A percentile compares a stretch with the other conserved stretches of the same genome.
These are phyloP conservation scores for Torymus aiolomorphi DNA, from an alignment of 2,888 invertebrate species.

Conservation along the genomic window DNA sequence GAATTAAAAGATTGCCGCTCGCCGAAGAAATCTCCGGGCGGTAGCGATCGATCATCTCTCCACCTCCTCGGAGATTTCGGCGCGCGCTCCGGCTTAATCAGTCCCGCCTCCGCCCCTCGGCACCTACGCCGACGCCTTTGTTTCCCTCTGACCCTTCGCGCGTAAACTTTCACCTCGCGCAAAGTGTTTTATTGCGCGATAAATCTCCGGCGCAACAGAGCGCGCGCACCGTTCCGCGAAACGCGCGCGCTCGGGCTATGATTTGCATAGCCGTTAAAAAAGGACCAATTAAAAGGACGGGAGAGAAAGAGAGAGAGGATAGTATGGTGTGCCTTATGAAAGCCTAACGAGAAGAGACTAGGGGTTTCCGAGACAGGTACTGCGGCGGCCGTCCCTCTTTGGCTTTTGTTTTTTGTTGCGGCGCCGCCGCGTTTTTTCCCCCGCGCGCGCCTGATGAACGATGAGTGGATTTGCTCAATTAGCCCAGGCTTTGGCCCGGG, in stretches of 20 bases:
- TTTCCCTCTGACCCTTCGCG: conserved; percentile 19
- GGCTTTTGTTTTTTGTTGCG: neutral
- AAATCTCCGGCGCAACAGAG: conserved; percentile 53
- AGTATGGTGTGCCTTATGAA: no score
- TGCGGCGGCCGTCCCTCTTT: no score
- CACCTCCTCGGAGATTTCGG: conserved; percentile 25
- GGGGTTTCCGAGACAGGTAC: no score
- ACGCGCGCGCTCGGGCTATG: neutral
- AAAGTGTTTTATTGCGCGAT: conserved; percentile 60
- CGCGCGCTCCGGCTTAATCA: conserved; percentile 33
- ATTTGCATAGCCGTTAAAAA: conserved; percentile 26
- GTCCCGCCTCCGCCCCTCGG: neutral
- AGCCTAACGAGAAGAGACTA: no score
- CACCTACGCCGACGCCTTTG: conserved; percentile 16
- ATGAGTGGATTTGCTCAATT: conserved; percentile 29
- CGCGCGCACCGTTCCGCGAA: neutral
- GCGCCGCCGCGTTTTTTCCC: neutral
- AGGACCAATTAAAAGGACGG: conserved; percentile 3
- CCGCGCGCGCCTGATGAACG: neutral
- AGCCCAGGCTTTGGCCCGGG: neutral
- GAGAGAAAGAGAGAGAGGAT: neutral
- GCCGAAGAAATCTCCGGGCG: neutral
- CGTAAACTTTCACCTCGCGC: conserved; percentile 46
- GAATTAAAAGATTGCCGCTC: conserved; percentile 4
- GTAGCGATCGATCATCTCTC: conserved; percentile 21